phyloP scores from a whole-genome alignment of 2,113 vertebrate genomes.

The Channa argus region DNA sequence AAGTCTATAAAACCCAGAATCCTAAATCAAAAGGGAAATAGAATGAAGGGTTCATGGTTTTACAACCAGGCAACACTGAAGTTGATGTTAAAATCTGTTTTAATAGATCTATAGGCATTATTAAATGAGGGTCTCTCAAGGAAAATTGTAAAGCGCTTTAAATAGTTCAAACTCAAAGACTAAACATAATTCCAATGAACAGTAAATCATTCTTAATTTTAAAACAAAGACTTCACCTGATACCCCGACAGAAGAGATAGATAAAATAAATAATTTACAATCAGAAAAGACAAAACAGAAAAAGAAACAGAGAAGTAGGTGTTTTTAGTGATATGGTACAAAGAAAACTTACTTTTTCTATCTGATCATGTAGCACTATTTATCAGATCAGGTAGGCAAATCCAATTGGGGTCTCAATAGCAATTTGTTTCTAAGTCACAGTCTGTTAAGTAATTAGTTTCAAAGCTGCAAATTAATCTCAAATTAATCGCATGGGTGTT shows the following conservation, averaged over 20 bases:
- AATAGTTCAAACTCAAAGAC: conserved; percentile 4
- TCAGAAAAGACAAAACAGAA: not conserved
- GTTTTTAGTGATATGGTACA: conserved; percentile 18
- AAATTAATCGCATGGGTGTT: conserved; percentile 72
- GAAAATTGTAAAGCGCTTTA: not conserved
- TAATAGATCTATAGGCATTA: too few relatives aligned
- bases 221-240: conserved; percentile 9
- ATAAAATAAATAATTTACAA: conserved; percentile 27
- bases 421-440: conserved; percentile 76
- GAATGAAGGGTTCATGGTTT: not conserved
- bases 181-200: conserved; percentile 40
- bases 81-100: too few relatives aligned
- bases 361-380: conserved; percentile 58
- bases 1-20: not conserved
- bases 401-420: conserved; percentile 75
- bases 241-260: conserved; percentile 13
- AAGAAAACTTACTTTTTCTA: conserved; percentile 44
- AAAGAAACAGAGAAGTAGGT: not conserved
- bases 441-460: conserved; percentile 77
- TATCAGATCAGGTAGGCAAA: conserved; percentile 67
- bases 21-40: not conserved
- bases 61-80: too few relatives aligned
- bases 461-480: conserved; percentile 74
- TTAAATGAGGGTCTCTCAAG: not conserved
- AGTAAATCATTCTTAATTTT: conserved; percentile 9